Conservation (phyloP, 2,888 invertebrate species). For the Latheticus oryzae region DNA sequence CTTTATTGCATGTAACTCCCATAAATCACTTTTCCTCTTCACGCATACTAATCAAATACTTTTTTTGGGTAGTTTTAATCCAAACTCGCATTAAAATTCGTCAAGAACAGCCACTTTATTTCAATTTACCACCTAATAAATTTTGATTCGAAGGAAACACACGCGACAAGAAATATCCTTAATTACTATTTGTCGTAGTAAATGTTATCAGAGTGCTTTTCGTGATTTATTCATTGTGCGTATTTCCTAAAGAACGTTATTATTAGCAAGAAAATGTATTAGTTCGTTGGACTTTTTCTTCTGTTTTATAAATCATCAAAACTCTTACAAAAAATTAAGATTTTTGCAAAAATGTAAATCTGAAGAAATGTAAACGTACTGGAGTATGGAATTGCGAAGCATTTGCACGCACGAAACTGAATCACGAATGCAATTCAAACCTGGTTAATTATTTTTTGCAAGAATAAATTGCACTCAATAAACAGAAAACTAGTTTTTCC, state of each 20-base stretch:
- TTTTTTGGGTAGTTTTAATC: slow-evolving; percentile 11
- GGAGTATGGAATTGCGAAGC: too few species aligned
- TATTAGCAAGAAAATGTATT: too few species aligned
- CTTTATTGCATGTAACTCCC: slow-evolving; percentile 30
- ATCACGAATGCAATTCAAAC: too few species aligned
- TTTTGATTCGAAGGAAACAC: slow-evolving; percentile 29
- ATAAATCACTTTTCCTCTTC: slow-evolving; percentile 23
- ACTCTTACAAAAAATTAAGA: neutral
- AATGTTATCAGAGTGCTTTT: slow-evolving; percentile 15
- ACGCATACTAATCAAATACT: slow-evolving; percentile 27
- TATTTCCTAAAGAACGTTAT: too few species aligned
- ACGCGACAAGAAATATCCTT: slow-evolving; percentile 26
- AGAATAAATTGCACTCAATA: too few species aligned
- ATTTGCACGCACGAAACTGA: too few species aligned
- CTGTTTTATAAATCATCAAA: neutral
- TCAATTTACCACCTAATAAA: slow-evolving; percentile 39
- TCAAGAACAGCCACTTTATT: slow-evolving; percentile 31
- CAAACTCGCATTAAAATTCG: slow-evolving; percentile 32
- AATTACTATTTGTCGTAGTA: slow-evolving; percentile 22
- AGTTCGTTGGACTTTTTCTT: too few species aligned
- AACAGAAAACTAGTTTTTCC: too few species aligned
- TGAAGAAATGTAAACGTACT: too few species aligned
- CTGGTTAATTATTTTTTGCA: too few species aligned
- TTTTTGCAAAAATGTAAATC: neutral
- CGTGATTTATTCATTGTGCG: too few species aligned